Base-by-base conservation (phyloP, 1,140 invertebrate genomes). In the Potamilus streckersoni region DNA sequence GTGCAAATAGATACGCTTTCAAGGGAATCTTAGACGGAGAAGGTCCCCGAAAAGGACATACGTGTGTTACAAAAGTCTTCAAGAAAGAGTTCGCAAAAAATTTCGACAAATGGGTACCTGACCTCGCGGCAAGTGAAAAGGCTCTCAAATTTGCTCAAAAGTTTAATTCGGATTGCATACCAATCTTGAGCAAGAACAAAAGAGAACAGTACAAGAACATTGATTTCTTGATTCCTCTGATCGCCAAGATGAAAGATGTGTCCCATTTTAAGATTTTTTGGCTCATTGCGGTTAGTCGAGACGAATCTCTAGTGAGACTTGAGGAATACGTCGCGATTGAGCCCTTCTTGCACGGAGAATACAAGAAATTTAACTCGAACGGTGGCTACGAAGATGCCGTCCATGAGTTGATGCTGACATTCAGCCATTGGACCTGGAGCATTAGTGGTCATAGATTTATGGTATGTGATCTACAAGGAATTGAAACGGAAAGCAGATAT, bases 61-160 rank as follows among this genome's bases (percentile, higher is more conserved):
- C 74, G 0, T 79, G 77, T 49, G 71, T 74, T 27, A 74, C 71
- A 11, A 79, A 79, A 70, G 71, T 70, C 27, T 79, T 79, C 68
- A 79, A 79, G 63, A 68, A 65, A 23, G 58, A 73, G 61, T 71
- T 61, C 23, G 68, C 71, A 17, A 77, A 72, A 68, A 68, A 71
- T 38, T 77, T 77, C 20, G 38, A 49, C 5, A 4, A 49, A 49
- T 49, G 38, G 38, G 38, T 49, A 0, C 75, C 75, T 19, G 75
- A 77, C 64, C 62, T 77, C 8, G 69, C 60, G 23, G 75, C 75
- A 17, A 77, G 75, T 62, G 19, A 68, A 6, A 77, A 77, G 62
- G 49, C 75, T 1, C 68, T 72, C 19, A 64, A 67, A 68, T 71
- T 71, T 71, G 69, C 75, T 8, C 59, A 65, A 63, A 66, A 72